A percentile compares a stretch with the other conserved stretches of the same genome.
phyloP scores from a whole-genome alignment of 2,888 invertebrate species.

The Acheta domesticus region DNA sequence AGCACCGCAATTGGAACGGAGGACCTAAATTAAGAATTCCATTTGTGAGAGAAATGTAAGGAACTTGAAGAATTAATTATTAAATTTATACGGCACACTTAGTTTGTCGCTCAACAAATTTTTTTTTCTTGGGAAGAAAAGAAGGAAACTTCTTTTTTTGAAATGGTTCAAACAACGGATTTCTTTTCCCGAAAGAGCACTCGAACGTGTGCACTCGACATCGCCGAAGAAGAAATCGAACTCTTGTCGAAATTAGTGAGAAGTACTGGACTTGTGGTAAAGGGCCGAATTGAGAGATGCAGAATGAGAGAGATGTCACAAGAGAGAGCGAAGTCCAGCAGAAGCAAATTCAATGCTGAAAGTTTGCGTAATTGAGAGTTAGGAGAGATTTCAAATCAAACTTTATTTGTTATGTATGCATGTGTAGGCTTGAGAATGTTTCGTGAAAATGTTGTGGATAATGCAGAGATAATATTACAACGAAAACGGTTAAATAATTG shows the following conservation, averaged over 20 bases:
- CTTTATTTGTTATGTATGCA: no score
- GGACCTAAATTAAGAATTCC: constrained; percentile 18
- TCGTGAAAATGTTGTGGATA: no score
- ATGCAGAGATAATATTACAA: no score
- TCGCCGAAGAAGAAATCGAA: neutral
- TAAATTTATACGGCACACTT: constrained; percentile 6
- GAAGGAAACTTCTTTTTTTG: neutral
- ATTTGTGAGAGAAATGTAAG: constrained; percentile 9
- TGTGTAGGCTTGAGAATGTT: no score
- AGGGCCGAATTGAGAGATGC: neutral
- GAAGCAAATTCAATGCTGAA: no score
- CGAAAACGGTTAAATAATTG: no score
- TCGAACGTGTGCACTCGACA: neutral
- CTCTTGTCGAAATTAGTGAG: constrained; percentile 1
- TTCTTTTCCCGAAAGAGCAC: neutral
- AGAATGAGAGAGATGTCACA: neutral
- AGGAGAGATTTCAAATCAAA: no score
- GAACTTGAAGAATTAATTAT: neutral
- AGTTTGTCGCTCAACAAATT: neutral
- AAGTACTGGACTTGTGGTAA: neutral
- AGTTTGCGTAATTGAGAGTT: no score
- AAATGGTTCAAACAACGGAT: neutral
- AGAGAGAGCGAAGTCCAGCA: neutral
- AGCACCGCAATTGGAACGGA: neutral
- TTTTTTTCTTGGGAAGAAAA: neutral